phyloP scores from a whole-genome alignment of 2,797 vertebrate genomes.

The Parambassis ranga region DNA sequence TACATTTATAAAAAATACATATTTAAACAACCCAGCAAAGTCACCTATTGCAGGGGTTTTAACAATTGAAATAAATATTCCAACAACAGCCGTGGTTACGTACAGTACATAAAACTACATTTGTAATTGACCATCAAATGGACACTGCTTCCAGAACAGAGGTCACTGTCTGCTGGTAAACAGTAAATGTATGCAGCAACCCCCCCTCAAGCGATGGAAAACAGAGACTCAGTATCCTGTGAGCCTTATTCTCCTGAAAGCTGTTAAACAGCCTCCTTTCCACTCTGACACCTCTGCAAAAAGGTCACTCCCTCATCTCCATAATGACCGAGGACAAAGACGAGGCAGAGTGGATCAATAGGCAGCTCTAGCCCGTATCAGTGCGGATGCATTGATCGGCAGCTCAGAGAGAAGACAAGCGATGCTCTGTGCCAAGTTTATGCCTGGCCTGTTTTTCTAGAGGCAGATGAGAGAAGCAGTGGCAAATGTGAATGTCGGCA shows the following conservation, averaged over 20 bases:
- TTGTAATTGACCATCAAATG: too few species aligned
- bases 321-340: slow-evolving; percentile 75
- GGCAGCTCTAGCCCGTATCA: slow-evolving; percentile 62
- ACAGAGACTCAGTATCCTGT: neutral
- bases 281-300: slow-evolving; percentile 51
- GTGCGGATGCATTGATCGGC: slow-evolving; percentile 69
- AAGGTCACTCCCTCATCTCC: slow-evolving; percentile 75
- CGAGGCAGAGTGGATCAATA: slow-evolving; percentile 70
- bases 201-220: too few species aligned
- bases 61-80: too few species aligned
- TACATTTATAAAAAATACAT: too few species aligned
- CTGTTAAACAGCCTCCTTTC: slow-evolving; percentile 47
- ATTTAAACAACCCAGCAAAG: too few species aligned
- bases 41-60: too few species aligned
- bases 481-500: slow-evolving; percentile 2
- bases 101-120: too few species aligned
- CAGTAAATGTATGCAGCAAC: too few species aligned
- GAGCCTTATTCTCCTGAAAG: slow-evolving; percentile 14
- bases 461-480: slow-evolving; percentile 10
- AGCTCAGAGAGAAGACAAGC: slow-evolving; percentile 44
- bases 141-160: too few species aligned
- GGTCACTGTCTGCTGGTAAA: too few species aligned
- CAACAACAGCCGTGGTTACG: too few species aligned
- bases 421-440: slow-evolving; percentile 47
- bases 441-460: slow-evolving; percentile 25